These are phyloP conservation scores for human DNA, from an alignment of 2,113 vertebrate species.

Conservation along the genomic window DNA sequence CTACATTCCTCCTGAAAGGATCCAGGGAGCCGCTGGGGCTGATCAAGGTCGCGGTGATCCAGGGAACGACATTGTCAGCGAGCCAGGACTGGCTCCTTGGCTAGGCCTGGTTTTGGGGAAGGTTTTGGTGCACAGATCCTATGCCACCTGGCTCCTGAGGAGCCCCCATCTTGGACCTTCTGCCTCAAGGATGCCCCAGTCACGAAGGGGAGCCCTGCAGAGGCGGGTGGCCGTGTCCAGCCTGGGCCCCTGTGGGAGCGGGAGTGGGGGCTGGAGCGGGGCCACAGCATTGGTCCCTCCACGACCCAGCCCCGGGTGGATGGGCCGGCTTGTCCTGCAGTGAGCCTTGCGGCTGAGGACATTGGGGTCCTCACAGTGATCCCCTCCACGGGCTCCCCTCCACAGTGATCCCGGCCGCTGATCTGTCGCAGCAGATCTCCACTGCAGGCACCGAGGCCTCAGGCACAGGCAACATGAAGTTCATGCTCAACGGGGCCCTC, in stretches of 20 bases:
- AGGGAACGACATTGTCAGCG: neutral
- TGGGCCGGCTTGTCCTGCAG: neutral
- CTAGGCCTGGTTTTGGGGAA: neutral
- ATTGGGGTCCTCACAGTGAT: slow-evolving; percentile 84
- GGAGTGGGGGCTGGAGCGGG: neutral
- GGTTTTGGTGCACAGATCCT: neutral
- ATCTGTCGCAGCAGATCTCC: slow-evolving; percentile 95
- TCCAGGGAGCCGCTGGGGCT: neutral
- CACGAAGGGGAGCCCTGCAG: neutral
- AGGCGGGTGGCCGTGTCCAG: neutral
- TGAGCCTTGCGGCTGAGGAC: too few relatives aligned
- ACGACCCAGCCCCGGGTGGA: too few relatives aligned
- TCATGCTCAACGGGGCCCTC: slow-evolving; percentile 94
- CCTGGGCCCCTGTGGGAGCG: neutral
- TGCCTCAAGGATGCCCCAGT: neutral
- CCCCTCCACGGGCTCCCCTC: slow-evolving; percentile 69
- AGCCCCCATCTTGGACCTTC: neutral
- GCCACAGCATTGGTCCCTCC: neutral
- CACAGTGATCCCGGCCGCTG: slow-evolving; percentile 91
- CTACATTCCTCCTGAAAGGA: neutral
- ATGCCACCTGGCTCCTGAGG: neutral
- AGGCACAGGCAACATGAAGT: slow-evolving; percentile 95
- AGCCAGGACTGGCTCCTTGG: neutral
- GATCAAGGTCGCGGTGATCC: too few relatives aligned
- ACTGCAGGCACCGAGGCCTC: slow-evolving; percentile 93